Base-by-base conservation (phyloP, 2,113 vertebrate species). In the Microtus ochrogaster region DNA sequence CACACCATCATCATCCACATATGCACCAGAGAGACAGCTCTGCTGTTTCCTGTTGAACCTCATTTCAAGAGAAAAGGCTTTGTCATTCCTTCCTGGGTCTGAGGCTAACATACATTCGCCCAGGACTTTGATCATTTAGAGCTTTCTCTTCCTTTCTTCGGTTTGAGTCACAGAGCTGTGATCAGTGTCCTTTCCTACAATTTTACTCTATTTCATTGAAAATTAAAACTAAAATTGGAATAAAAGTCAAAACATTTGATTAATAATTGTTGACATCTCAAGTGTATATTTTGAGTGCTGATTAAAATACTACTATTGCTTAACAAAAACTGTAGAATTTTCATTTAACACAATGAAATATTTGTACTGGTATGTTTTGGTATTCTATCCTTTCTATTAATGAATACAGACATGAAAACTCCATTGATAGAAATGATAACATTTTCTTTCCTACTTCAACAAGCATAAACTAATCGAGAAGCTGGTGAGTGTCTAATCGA, bases 401-500 rank as follows among this genome's bases (percentile, higher is more conserved):
- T 1, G 33, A 85, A 28, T 49, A 82, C 2, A 22, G 24, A 72
- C 10, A 5, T 39, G 2, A 39, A 68, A 70, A 82, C 30, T 0
- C 7, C 24, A 17, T 65, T 24, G 10, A 44, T 3, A 91, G 17
- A 52, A 78, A 21, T n/a, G 36, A 44, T 82, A n/a, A 63, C 44
- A 16, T 73, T 90, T 89, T 52, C 16, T 88, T 85, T 22, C 76
- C 87, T 24, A 2, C 73, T 39, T 70, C 79, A n/a, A 95, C 74
- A 77, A 95, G 70, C 86, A 44, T 74, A 70, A 97, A 90, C 28
- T 87, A 16, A 91, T 65, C 19, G 24, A 89, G 30, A 91, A 33
- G 58, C 90, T 55, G 74, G 86, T 52, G 91, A 39, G 39, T 86
- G 68, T 81, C 66, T 97, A 82, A 74, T 55, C 92, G 79, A 96